Conservation (phyloP, 1,140 invertebrate genomes). For the Sycobia sp. region DNA sequence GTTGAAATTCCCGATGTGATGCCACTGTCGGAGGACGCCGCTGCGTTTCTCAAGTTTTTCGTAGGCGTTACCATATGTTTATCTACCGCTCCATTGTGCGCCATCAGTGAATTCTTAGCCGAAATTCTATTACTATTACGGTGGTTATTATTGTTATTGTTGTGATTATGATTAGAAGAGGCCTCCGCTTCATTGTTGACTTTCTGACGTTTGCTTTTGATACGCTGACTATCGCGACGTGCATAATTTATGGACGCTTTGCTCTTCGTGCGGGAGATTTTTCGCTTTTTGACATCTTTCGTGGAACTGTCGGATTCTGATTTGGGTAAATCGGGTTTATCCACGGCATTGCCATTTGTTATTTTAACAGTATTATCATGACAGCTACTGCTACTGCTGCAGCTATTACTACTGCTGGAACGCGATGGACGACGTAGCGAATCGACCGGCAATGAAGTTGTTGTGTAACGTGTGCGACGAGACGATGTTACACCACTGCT, state of each 20-base stretch:
- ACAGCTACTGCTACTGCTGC: constrained; percentile 41
- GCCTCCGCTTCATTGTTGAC: constrained; percentile 6
- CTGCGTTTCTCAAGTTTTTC: constrained; percentile 38
- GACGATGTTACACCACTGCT: constrained; percentile 52
- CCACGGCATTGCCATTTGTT: constrained; percentile 27
- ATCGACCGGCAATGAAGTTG: constrained; percentile 30
- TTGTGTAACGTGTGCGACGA: constrained; percentile 43
- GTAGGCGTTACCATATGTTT: constrained; percentile 36
- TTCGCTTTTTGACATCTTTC: constrained; percentile 32
- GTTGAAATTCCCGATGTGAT: constrained; percentile 52
- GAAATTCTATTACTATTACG: constrained; percentile 7
- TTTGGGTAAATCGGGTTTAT: constrained; percentile 41
- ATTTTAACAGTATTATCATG: constrained; percentile 29
- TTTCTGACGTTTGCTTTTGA: constrained; percentile 40
- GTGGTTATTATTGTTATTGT: too few relatives aligned
- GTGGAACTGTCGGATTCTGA: constrained; percentile 41
- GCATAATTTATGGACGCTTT: constrained; percentile 18
- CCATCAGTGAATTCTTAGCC: not conserved
- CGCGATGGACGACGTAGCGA: constrained; percentile 38
- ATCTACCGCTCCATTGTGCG: not conserved
- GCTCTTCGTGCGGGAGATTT: constrained; percentile 41
- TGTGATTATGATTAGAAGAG: too few relatives aligned
- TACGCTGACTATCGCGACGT: not conserved
- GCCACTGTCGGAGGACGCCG: constrained; percentile 52
- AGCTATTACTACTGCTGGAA: constrained; percentile 43